phyloP scores from a whole-genome alignment of 2,797 vertebrate species.

The Lepus townsendii region DNA sequence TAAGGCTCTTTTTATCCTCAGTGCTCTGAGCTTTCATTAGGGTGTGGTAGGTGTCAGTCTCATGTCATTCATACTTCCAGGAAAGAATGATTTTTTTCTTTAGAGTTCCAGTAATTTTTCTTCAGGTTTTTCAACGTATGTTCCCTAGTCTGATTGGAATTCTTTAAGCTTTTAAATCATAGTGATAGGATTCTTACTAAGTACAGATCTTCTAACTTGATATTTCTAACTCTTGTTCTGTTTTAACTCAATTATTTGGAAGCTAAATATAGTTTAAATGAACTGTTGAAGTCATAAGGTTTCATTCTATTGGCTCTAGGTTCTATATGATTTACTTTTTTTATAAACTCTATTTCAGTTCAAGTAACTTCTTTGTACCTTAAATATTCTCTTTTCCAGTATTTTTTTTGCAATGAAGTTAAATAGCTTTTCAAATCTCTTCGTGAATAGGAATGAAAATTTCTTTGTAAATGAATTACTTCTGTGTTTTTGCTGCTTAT shows the following conservation, averaged over 20 bases:
- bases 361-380: not conserved
- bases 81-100: not conserved
- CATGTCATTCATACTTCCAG: not conserved
- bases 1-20: not conserved
- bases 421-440: not conserved
- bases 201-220: not conserved
- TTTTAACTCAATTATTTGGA: too few species aligned
- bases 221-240: not conserved
- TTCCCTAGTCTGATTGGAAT: not conserved
- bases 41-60: not conserved
- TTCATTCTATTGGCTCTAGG: not conserved
- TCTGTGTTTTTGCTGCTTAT: not conserved
- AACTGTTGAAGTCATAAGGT: not conserved
- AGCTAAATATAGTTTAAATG: not conserved
- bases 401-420: not conserved
- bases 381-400: not conserved
- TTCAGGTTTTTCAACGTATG: not conserved
- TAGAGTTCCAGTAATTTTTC: not conserved
- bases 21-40: not conserved
- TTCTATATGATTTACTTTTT: not conserved
- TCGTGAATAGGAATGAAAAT: not conserved
- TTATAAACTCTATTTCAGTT: not conserved
- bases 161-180: not conserved
- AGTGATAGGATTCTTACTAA: not conserved
- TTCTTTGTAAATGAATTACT: not conserved